Evolutionary conservation across 2,113 vertebrate genomes (phyloP).

Genomic region (Struthio camelus): DNA sequence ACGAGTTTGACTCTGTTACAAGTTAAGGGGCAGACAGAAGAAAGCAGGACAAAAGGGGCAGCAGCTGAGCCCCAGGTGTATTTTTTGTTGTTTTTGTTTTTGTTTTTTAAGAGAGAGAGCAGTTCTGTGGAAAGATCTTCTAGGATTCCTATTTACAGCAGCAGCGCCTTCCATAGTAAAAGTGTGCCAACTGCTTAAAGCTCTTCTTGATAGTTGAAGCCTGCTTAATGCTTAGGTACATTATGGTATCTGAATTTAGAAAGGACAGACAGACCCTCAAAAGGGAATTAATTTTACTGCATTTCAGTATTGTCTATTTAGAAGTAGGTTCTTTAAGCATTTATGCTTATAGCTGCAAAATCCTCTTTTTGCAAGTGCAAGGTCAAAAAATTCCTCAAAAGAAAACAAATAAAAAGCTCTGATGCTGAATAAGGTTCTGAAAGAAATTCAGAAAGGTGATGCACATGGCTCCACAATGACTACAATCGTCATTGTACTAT

Average conservation of each 20-base stretch:
- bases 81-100: not conserved
- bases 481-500: not conserved
- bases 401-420: not conserved
- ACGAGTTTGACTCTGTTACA: not conserved
- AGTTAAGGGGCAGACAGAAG: not conserved
- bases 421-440: not conserved
- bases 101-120: not conserved
- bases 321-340: not conserved
- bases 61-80: not conserved
- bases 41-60: not conserved
- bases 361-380: not conserved
- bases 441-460: not conserved
- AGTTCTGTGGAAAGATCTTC: not conserved
- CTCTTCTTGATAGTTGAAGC: not conserved
- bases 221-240: not conserved
- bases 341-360: not conserved
- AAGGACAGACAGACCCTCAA: not conserved
- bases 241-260: not conserved
- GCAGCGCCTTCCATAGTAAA: not conserved
- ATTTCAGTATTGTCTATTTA: not conserved
- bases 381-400: slow-evolving; percentile 7
- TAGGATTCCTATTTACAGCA: not conserved
- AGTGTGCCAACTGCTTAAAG: not conserved
- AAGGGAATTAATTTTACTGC: not conserved
- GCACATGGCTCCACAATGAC: not conserved